A percentile compares a stretch with the other conserved stretches of the same genome.
Conservation (phyloP, 2,797 vertebrate species). For the Rousettus madagascariensis region DNA sequence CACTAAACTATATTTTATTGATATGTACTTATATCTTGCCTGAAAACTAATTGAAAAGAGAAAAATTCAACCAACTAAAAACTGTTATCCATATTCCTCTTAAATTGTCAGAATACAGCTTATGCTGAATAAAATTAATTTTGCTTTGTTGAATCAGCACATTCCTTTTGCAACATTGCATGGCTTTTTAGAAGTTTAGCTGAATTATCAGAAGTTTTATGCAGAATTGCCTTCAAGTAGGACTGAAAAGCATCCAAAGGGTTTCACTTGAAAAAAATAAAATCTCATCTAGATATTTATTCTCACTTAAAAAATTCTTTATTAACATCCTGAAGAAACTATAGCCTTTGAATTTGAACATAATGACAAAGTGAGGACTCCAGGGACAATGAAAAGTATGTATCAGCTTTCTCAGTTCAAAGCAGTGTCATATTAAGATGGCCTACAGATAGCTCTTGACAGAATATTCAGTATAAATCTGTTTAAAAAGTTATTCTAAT, state of each 20-base stretch:
- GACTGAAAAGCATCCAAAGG: neutral
- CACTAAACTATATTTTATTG: neutral
- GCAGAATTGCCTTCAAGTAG: constrained; percentile 27
- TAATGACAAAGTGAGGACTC: neutral
- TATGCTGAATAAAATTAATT: constrained; percentile 42
- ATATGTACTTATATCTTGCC: neutral
- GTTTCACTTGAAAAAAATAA: constrained; percentile 12
- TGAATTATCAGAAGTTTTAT: constrained; percentile 46
- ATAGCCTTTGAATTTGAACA: neutral
- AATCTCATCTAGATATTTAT: constrained; percentile 30
- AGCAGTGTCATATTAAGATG: constrained; percentile 17
- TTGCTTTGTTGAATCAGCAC: constrained; percentile 62
- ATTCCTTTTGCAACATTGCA: constrained; percentile 52
- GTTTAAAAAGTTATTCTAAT: neutral
- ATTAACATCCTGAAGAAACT: neutral
- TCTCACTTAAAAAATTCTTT: neutral
- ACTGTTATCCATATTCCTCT: neutral
- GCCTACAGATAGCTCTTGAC: constrained; percentile 1
- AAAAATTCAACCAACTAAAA: constrained; percentile 31
- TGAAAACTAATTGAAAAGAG: constrained; percentile 51
- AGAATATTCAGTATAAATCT: constrained; percentile 41
- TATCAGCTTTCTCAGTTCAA: constrained; percentile 12
- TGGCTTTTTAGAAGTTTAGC: constrained; percentile 43
- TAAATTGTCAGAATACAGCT: constrained; percentile 27
- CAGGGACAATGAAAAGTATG: neutral